Conservation (phyloP, 2,113 vertebrate genomes). For the Amphilophus citrinellus region DNA sequence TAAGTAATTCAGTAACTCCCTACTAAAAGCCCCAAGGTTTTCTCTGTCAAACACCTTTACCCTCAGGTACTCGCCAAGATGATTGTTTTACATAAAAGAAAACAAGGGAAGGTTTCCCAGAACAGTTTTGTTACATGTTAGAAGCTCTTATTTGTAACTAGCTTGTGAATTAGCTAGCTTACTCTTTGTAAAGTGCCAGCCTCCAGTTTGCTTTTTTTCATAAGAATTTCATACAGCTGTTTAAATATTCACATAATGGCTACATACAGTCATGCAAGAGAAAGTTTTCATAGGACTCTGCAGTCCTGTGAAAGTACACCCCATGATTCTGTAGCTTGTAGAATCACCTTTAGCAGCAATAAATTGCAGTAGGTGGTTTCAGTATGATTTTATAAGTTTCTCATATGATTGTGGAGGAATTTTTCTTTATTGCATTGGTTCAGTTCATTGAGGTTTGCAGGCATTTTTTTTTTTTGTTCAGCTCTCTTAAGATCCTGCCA, state of each 20-base stretch:
- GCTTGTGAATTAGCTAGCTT: background rate
- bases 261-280: background rate
- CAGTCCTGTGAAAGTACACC: background rate
- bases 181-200: background rate
- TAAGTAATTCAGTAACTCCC: slow-evolving; percentile 81
- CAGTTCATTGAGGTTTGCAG: background rate
- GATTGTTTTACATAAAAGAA: background rate
- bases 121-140: background rate
- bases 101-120: background rate
- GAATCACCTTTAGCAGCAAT: background rate
- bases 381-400: background rate
- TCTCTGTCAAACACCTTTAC: background rate
- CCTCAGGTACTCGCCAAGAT: background rate
- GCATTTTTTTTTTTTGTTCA: background rate
- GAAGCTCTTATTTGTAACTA: background rate
- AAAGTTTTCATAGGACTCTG: too few relatives aligned
- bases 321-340: background rate
- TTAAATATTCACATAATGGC: slow-evolving; percentile 6
- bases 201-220: background rate
- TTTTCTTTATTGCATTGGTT: background rate
- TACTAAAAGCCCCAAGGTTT: background rate
- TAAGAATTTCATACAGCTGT: background rate
- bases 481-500: background rate
- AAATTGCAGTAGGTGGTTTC: background rate
- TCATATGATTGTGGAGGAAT: background rate